Conservation (phyloP, 1,140 invertebrate genomes). For the Rhopalosiphum padi region DNA sequence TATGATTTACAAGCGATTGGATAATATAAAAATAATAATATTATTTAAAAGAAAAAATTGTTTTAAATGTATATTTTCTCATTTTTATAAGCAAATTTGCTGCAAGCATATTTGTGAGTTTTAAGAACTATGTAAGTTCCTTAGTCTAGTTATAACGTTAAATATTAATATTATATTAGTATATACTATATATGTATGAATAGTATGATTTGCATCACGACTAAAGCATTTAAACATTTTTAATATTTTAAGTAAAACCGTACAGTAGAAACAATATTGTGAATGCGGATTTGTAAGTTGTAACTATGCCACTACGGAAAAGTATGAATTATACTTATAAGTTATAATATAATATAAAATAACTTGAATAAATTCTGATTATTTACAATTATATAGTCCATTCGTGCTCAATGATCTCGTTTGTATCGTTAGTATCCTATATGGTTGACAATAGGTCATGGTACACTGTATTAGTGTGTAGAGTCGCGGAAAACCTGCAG, state of each 20-base stretch:
- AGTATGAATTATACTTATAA: background rate
- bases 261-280: background rate
- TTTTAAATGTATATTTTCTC: no score
- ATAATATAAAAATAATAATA: no score
- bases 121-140: no score
- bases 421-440: background rate
- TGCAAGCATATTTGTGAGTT: no score
- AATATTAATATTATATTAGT: no score
- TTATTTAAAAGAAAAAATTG: no score
- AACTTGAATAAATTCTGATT: background rate
- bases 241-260: background rate
- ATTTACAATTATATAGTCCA: background rate
- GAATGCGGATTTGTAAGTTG: background rate
- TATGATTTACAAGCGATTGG: no score
- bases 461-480: background rate
- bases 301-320: background rate
- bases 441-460: constrained; percentile 17
- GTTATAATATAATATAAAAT: background rate
- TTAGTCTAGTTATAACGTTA: no score
- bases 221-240: no score
- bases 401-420: background rate
- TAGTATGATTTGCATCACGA: no score
- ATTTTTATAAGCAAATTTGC: no score
- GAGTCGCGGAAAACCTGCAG: background rate
- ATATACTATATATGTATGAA: no score